These are phyloP conservation scores for Psittacula derbiana DNA, from an alignment of 2,797 vertebrate species.

Conservation along the genomic window DNA sequence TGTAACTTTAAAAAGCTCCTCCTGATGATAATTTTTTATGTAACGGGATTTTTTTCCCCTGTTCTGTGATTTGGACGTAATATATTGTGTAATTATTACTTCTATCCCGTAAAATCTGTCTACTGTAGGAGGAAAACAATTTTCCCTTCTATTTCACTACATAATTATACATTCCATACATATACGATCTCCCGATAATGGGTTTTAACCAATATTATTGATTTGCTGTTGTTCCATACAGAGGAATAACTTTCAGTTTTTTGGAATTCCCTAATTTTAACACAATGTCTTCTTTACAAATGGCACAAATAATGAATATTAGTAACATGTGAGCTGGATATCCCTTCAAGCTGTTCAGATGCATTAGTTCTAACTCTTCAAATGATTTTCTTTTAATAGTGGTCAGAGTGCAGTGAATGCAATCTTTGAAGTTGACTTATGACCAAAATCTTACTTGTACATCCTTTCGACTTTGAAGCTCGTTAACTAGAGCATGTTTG, in stretches of 20 bases:
- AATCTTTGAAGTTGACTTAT: background rate
- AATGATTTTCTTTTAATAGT: constrained; percentile 23
- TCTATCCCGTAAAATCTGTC: background rate
- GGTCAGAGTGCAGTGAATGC: constrained; percentile 1
- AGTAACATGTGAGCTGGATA: background rate
- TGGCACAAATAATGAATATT: background rate
- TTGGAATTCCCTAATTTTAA: background rate
- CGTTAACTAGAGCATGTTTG: background rate
- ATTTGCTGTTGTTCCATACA: background rate
- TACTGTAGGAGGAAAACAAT: background rate
- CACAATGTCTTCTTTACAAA: background rate
- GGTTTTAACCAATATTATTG: background rate
- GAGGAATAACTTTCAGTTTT: background rate
- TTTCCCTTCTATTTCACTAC: background rate
- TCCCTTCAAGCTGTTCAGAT: background rate
- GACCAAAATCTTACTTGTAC: background rate
- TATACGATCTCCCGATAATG: background rate
- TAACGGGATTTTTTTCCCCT: background rate
- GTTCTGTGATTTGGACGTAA: background rate
- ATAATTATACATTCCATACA: background rate
- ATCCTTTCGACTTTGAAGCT: background rate
- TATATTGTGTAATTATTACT: background rate
- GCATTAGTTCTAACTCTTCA: background rate
- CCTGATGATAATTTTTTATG: background rate
- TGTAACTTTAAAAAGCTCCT: background rate